These are phyloP conservation scores for Dysmachus trigonus DNA, from an alignment of 2,888 invertebrate genomes.

Conservation along the genomic window DNA sequence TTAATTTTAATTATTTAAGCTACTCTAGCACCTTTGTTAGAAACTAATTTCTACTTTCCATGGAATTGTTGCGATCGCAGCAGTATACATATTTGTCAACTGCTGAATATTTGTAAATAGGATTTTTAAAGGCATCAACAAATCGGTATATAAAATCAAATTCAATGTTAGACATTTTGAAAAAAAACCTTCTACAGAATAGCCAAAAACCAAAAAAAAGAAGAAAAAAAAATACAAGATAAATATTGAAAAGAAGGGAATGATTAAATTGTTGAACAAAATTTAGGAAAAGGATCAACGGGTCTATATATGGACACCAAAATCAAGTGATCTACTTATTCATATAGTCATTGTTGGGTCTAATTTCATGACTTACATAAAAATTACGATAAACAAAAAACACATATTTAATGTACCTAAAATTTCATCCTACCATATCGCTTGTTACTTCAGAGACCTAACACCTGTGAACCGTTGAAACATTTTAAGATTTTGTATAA, in stretches of 20 bases:
- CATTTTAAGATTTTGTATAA: slow-evolving; percentile 28
- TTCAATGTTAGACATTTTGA: neutral
- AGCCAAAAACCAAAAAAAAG: neutral
- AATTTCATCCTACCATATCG: slow-evolving; percentile 19
- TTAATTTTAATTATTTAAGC: slow-evolving; percentile 12
- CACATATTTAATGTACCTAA: slow-evolving; percentile 6
- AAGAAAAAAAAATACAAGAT: neutral
- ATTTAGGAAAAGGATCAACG: neutral
- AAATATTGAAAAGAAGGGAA: neutral
- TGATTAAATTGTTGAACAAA: neutral
- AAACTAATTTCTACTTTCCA: neutral
- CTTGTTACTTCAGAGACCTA: slow-evolving; percentile 20
- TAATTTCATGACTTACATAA: neutral
- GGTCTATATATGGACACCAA: neutral
- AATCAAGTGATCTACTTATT: neutral
- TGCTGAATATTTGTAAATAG: slow-evolving; percentile 3
- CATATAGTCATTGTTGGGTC: neutral
- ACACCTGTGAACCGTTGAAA: neutral
- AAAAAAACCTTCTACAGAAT: neutral
- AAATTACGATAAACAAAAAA: neutral
- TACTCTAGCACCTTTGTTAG: neutral
- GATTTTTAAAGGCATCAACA: neutral
- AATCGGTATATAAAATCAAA: neutral
- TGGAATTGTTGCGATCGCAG: neutral
- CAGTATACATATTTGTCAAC: neutral